Base-by-base conservation (phyloP, 2,888 invertebrate genomes). In the Candidula unifasciata region DNA sequence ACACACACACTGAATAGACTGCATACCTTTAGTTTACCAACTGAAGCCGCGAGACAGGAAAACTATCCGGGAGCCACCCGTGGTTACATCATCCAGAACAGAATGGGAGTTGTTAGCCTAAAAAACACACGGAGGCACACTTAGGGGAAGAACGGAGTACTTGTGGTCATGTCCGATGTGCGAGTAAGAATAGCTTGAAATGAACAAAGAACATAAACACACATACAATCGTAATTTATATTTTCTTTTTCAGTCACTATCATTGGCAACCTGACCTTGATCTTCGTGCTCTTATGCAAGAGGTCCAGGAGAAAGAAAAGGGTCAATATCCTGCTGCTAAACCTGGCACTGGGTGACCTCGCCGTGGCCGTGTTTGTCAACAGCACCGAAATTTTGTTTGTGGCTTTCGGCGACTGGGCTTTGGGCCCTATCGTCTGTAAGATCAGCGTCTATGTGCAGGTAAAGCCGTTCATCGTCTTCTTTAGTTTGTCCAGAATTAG, bases 371-470 rank as follows among this genome's bases (percentile, higher is more conserved):
- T 91, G 60, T 92, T 94, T 52, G 94, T 94, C 6, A 94, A 94
- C 93, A 92, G 94, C 30, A 93, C 93, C 13, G 94, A 94, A 87
- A 92, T 94, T 44, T 87, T 94, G 24, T 93, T 94, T 84, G 91
- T 93, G 57, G 92, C 93, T 0, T 94, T 93, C 85, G 93, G 93
- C 6, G 93, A 94, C 87, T 94, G 94, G 94, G 92, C 93, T 16
- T 89, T 94, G 24, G 94, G 94, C 0, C 91, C 92, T 1, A 90
- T 90, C 16, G 91, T 93, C 35, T 94, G 94, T 89, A 94, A 94
- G 88, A 86, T 93, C 24, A 90, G 92, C 54, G 92, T 94, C 44
- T 94, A 94, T 86, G 91, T 92, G 10, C 94, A 94, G 90, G 93
- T 93, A 5, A 93, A 94, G 18, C 2, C 60, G 18, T 60, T 6